Evolutionary conservation across 1,140 invertebrate species (phyloP).

Genomic region (Kradibia gibbosae): DNA sequence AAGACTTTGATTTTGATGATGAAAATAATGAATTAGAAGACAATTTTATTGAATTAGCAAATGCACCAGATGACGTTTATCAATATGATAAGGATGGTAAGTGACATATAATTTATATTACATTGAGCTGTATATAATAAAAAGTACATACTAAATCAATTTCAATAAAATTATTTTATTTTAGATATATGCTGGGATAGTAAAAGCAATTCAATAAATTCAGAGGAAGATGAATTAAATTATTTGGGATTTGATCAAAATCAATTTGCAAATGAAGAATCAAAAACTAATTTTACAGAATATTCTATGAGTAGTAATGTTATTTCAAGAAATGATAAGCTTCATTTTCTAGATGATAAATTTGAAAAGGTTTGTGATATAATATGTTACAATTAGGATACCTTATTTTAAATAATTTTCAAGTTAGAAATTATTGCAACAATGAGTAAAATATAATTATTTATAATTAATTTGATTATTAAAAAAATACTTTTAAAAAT

Average conservation of each 20-base stretch:
- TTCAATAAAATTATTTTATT: not conserved
- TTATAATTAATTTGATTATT: too few species aligned
- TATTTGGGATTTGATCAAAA: not conserved
- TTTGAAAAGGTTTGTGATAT: constrained; percentile 85
- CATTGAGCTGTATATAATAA: not conserved
- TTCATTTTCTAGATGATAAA: constrained; percentile 88
- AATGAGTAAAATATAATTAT: too few species aligned
- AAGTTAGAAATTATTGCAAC: too few species aligned
- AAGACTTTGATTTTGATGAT: constrained; percentile 90
- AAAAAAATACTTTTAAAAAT: too few species aligned
- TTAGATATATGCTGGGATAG: not conserved
- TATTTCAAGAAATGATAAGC: constrained; percentile 87
- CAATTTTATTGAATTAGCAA: constrained; percentile 89
- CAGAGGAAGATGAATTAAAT: not conserved
- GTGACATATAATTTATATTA: not conserved
- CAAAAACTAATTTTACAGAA: constrained; percentile 91
- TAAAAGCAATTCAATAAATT: not conserved
- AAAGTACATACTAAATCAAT: not conserved
- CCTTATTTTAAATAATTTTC: too few species aligned
- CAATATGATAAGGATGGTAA: not conserved
- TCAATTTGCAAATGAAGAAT: constrained; percentile 80
- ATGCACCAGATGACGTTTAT: constrained; percentile 56
- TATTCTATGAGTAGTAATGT: constrained; percentile 96
- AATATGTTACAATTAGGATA: too few species aligned
- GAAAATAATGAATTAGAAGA: constrained; percentile 90